Percentiles rank a stretch among this genome's conserved stretches.
These are phyloP conservation scores for Paralichthys olivaceus DNA, from an alignment of 2,113 vertebrate species.

Conservation along the genomic window DNA sequence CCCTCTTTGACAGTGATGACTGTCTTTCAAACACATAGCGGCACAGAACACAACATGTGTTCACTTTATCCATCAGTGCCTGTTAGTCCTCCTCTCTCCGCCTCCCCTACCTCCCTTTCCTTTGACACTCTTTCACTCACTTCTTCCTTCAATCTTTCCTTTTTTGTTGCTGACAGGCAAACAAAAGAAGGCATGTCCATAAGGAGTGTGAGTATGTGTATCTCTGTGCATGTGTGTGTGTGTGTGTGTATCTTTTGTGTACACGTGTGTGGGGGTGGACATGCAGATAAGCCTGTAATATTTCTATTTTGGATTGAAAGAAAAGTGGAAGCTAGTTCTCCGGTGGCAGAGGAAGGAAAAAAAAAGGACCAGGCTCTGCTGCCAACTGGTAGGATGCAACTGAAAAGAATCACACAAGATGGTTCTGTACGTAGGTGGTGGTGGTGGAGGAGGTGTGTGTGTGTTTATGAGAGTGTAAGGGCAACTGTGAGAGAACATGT, in stretches of 20 bases:
- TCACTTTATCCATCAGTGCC: conserved; percentile 66
- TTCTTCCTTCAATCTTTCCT: conserved; percentile 28
- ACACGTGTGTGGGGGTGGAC: conserved; percentile 37
- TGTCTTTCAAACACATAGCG: conserved; percentile 53
- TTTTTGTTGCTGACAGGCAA: conserved; percentile 49
- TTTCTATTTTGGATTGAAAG: conserved; percentile 63
- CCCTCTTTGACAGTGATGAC: conserved; percentile 45
- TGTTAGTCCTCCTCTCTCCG: conserved; percentile 39
- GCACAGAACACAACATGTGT: conserved; percentile 57
- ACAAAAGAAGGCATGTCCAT: conserved; percentile 56
- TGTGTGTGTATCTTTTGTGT: conserved; percentile 27
- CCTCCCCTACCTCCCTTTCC: conserved; percentile 6
- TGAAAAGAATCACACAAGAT: conserved; percentile 58
- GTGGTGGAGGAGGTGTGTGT: background rate
- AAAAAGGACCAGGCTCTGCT: conserved; percentile 31
- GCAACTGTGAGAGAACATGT: conserved; percentile 18
- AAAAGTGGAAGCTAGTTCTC: conserved; percentile 37
- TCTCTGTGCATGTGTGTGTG: background rate
- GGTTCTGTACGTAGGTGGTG: conserved; percentile 51
- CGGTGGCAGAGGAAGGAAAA: conserved; percentile 45
- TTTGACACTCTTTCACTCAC: conserved; percentile 25
- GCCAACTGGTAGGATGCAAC: conserved; percentile 59
- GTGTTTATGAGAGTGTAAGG: conserved; percentile 11
- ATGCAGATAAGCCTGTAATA: conserved; percentile 72
- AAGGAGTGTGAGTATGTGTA: conserved; percentile 24